Conservation (phyloP, 2,888 invertebrate species). For the Netelia inedita region DNA sequence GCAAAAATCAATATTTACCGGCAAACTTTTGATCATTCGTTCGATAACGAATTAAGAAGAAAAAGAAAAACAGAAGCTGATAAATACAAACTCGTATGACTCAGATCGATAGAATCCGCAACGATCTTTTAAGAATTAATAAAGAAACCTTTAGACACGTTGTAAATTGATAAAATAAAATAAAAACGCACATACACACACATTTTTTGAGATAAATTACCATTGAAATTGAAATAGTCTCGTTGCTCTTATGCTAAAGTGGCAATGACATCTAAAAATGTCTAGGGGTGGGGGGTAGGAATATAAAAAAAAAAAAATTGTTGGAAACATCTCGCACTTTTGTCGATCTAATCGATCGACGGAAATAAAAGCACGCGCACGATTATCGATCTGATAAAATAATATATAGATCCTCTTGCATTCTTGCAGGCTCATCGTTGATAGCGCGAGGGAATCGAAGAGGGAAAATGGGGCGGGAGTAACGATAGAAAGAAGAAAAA, state of each 20-base stretch:
- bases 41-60: neutral
- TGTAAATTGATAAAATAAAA: neutral
- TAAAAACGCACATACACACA: too few species aligned
- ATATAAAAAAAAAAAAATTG: neutral
- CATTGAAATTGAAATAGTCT: neutral
- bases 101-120: neutral
- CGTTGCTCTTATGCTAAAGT: neutral
- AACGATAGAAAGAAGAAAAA: neutral
- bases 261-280: conserved; percentile 1
- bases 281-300: neutral
- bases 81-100: neutral
- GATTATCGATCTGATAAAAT: conserved; percentile 48
- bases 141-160: neutral
- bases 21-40: neutral
- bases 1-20: neutral
- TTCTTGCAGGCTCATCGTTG: neutral
- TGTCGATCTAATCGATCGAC: conserved; percentile 4
- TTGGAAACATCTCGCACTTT: neutral
- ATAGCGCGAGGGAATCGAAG: conserved; percentile 15
- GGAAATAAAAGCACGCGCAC: conserved; percentile 28
- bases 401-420: conserved; percentile 24
- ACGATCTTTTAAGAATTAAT: neutral
- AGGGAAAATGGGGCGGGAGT: neutral
- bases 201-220: neutral
- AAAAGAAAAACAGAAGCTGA: neutral